Percentiles rank a stretch among this genome's conserved stretches.
phyloP scores from a whole-genome alignment of 1,140 invertebrate species.

The Centruroides vittatus region DNA sequence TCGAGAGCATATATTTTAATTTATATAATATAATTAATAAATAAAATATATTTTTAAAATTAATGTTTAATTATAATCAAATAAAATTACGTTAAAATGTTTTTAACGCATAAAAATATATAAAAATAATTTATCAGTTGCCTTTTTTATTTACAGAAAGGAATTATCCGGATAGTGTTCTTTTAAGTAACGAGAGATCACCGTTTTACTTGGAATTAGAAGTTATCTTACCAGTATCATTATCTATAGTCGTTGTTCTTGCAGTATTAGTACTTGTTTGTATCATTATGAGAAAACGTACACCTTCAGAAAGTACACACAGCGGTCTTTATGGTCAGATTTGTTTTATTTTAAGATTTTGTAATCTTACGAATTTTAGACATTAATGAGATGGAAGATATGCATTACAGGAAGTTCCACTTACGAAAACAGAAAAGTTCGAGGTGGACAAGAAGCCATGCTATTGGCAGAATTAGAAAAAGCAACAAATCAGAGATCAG shows the following conservation, averaged over 20 bases:
- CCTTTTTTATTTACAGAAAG: no score
- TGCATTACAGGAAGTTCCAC: slow-evolving; percentile 4
- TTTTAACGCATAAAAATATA: no score
- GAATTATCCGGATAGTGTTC: slow-evolving; percentile 1
- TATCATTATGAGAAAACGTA: slow-evolving; percentile 9
- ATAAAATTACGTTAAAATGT: no score
- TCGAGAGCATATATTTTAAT: no score
- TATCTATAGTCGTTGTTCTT: slow-evolving; percentile 13
- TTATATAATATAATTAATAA: no score
- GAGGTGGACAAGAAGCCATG: slow-evolving; percentile 1
- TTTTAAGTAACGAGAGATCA: slow-evolving; percentile 4
- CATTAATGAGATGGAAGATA: no score
- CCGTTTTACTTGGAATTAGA: slow-evolving; percentile 15
- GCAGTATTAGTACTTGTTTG: slow-evolving; percentile 14
- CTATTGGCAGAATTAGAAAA: slow-evolving; percentile 13
- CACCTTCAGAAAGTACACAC: slow-evolving; percentile 2
- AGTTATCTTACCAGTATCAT: slow-evolving; percentile 12
- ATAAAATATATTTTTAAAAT: no score
- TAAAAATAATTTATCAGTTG: no score
- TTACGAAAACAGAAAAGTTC: slow-evolving; percentile 6
- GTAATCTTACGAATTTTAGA: not conserved
- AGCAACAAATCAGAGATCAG: slow-evolving; percentile 4
- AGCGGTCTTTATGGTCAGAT: no score
- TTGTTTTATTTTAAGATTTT: no score
- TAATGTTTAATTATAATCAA: no score